A percentile compares a stretch with the other conserved stretches of the same genome.
phyloP scores from a whole-genome alignment of 2,888 invertebrate species.

The Tenthredo amoena region DNA sequence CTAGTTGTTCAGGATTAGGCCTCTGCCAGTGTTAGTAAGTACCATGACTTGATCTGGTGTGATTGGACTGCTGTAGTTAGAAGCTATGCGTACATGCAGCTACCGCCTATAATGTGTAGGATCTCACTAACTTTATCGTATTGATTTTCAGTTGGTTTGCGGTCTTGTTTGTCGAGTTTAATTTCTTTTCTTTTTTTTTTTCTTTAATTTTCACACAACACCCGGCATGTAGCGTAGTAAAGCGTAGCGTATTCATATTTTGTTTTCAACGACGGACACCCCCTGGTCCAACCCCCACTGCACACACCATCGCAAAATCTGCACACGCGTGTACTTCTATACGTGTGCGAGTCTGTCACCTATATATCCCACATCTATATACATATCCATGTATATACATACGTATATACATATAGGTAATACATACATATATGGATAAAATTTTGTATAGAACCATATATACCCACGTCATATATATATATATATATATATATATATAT shows the following conservation, averaged over 20 bases:
- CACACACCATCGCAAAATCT: neutral
- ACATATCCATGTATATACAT: neutral
- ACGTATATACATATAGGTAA: neutral
- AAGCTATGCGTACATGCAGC: conserved; percentile 73
- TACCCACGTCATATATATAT: neutral
- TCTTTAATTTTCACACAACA: conserved; percentile 29
- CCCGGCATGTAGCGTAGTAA: conserved; percentile 53
- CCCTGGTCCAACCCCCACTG: neutral
- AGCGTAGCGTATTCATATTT: conserved; percentile 52
- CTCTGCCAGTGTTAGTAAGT: conserved; percentile 99
- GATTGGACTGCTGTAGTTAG: conserved; percentile 79
- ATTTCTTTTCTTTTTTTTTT: neutral
- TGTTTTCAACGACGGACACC: conserved; percentile 32
- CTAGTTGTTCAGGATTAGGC: conserved; percentile 99
- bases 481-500: neutral
- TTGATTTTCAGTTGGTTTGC: conserved; percentile 53
- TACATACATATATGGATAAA: conserved; percentile 2
- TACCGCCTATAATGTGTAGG: conserved; percentile 52
- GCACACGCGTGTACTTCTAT: conserved; percentile 2
- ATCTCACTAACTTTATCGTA: conserved; percentile 46
- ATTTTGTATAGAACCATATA: neutral
- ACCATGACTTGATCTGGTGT: conserved; percentile 81
- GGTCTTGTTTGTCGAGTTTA: conserved; percentile 50
- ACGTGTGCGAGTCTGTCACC: neutral
- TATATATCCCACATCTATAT: neutral